Conservation (phyloP, 2,888 invertebrate species). For the Piscicola geometra region DNA sequence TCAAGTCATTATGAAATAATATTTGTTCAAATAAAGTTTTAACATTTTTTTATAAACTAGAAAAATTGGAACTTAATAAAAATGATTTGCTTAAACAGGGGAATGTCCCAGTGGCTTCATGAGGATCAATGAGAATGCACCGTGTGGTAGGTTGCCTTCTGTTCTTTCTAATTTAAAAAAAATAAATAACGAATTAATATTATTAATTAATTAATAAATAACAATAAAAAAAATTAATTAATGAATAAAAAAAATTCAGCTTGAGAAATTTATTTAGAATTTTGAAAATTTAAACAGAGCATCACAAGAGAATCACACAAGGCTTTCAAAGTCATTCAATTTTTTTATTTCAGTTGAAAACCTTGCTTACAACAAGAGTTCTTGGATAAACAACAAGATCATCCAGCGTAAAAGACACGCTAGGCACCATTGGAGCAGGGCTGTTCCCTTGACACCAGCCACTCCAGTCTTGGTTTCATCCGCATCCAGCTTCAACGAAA, state of each 20-base stretch:
- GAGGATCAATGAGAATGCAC: constrained; percentile 58
- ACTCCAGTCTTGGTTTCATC: background rate
- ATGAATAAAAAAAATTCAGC: too few species aligned
- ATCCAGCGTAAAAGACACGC: constrained; percentile 57
- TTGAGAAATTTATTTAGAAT: too few species aligned
- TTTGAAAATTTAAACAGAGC: too few species aligned
- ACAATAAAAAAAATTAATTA: too few species aligned
- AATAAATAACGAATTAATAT: too few species aligned
- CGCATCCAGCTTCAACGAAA: background rate
- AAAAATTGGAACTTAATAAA: too few species aligned
- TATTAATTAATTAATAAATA: too few species aligned
- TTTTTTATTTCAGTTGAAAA: too few species aligned
- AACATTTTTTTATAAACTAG: too few species aligned
- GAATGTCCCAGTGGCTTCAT: constrained; percentile 58
- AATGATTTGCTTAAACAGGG: too few species aligned
- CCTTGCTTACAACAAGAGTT: constrained; percentile 58
- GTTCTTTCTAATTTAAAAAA: too few species aligned
- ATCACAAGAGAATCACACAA: background rate
- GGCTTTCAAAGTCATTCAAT: too few species aligned
- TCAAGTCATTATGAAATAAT: background rate
- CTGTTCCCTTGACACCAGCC: constrained; percentile 20
- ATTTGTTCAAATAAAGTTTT: background rate
- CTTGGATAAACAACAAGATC: constrained; percentile 57
- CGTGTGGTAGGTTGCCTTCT: constrained; percentile 59
- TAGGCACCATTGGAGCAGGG: constrained; percentile 46